Base-by-base conservation (phyloP, 2,113 vertebrate genomes). In the Speoplatyrhinus poulsoni region DNA sequence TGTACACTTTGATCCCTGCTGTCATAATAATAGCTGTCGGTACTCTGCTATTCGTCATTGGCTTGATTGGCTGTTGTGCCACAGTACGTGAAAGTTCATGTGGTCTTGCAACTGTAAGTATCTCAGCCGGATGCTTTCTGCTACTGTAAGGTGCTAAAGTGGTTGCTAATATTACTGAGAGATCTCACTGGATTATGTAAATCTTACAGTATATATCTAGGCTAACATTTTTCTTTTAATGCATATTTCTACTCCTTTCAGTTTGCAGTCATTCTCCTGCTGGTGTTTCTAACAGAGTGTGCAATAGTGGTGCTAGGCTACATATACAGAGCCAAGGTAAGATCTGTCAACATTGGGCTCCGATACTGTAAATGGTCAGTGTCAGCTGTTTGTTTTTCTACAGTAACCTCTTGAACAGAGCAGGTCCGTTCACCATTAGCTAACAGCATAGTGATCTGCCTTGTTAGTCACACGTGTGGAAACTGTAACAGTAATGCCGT, bases 241-340 rank as follows among this genome's bases (percentile, higher is more conserved):
- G 41, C 70, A 8, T 73, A 9, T 68, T 73, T 73, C 60, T 60
- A 55, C 82, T 26, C 81, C 32, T 91, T 92, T 46, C 90, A 99
- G 98, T 99, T 99, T 91, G 96, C 98, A 72, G 93, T 95, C 86
- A 98, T 99, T 75, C 93, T 99, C 12, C 93, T 98, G 81, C 82
- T 99, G 93, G 97, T 99, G 62, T 99, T 99, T 87, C 91, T 96
- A 62, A 98, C 97, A 0, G 97, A 99, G 89, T 96, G 96, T 26
- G 95, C 97, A 48, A 96, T 98, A 0, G 96, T 98, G 67, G 96
- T 98, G 82, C 94, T 99, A 60, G 98, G 97, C 75, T 99, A 98
- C 76, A 94, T 97, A 82, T 99, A 98, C 92, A 95, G 98, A 92
- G 96, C 96, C 75, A 98, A 99, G 96, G 98, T 98, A 93, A 91